These are phyloP conservation scores for Cyprinodon tularosa DNA, from an alignment of 2,113 vertebrate species.

Conservation along the genomic window DNA sequence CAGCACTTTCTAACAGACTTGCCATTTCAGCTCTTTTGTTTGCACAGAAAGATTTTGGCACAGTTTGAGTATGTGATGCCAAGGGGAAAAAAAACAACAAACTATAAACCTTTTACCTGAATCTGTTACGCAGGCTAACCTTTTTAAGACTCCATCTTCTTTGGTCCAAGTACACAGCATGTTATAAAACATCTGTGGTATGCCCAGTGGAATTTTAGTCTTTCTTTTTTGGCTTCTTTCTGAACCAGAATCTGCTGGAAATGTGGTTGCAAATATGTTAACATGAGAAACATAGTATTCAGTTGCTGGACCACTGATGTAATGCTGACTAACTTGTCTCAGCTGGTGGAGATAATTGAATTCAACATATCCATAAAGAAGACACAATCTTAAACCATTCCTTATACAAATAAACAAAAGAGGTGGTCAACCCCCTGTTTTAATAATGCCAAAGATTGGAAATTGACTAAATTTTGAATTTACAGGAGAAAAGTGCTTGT, in stretches of 20 bases:
- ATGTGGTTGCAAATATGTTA: conserved; percentile 15
- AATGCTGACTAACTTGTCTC: not conserved
- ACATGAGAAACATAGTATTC: conserved; percentile 8
- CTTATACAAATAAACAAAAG: too few relatives aligned
- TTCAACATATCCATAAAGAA: not conserved
- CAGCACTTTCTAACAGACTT: conserved; percentile 74
- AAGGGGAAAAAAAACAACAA: not conserved
- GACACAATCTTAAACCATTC: too few relatives aligned
- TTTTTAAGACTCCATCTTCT: conserved; percentile 13
- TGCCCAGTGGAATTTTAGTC: not conserved
- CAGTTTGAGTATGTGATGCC: conserved; percentile 4
- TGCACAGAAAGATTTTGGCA: conserved; percentile 46
- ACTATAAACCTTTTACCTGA: conserved; percentile 13
- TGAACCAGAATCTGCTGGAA: conserved; percentile 32
- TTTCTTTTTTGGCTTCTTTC: conserved; percentile 29
- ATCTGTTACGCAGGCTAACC: conserved; percentile 12
- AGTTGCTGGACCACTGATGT: conserved; percentile 20
- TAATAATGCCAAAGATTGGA: not conserved
- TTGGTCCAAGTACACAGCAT: not conserved
- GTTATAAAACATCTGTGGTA: not conserved
- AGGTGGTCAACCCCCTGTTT: too few relatives aligned
- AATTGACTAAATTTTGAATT: not conserved
- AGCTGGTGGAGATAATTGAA: not conserved
- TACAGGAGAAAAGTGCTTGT: not conserved
- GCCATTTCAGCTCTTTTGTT: conserved; percentile 67